phyloP scores from a whole-genome alignment of 1,140 invertebrate species.

The Neodiprion pinetum region DNA sequence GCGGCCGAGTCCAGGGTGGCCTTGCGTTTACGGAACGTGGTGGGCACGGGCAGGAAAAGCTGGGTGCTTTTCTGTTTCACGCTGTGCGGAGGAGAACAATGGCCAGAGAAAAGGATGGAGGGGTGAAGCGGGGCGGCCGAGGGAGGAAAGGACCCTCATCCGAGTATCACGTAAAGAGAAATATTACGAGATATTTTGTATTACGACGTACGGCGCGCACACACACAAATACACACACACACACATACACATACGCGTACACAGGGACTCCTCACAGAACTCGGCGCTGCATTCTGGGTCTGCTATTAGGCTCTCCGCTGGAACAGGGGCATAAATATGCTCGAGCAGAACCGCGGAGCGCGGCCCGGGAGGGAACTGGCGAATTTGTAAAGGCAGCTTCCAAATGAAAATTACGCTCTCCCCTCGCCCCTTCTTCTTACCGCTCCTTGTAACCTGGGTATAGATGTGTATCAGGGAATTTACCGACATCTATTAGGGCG shows the following conservation, averaged over 20 bases:
- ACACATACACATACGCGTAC: too few species aligned
- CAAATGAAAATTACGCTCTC: not conserved
- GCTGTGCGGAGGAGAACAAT: not conserved
- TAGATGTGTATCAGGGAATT: conserved; percentile 7
- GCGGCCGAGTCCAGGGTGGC: too few species aligned
- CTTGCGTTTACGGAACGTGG: too few species aligned
- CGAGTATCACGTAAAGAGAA: not conserved
- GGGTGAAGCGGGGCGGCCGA: not conserved
- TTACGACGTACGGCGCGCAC: not conserved
- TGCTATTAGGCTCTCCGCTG: too few species aligned
- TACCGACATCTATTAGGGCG: conserved; percentile 2
- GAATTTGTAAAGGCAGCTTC: conserved; percentile 7
- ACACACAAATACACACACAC: too few species aligned
- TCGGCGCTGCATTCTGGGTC: not conserved
- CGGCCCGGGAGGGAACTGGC: not conserved
- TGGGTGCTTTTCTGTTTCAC: not conserved
- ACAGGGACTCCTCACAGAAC: too few species aligned
- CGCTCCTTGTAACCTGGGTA: not conserved
- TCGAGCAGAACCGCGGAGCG: too few species aligned
- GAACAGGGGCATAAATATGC: not conserved
- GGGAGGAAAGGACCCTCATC: not conserved
- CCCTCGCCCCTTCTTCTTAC: not conserved
- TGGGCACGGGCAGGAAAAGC: too few species aligned
- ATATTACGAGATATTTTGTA: conserved; percentile 4
- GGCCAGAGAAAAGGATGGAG: conserved; percentile 3